Conservation (phyloP, 2,113 vertebrate species). For the Cynocephalus volans region DNA sequence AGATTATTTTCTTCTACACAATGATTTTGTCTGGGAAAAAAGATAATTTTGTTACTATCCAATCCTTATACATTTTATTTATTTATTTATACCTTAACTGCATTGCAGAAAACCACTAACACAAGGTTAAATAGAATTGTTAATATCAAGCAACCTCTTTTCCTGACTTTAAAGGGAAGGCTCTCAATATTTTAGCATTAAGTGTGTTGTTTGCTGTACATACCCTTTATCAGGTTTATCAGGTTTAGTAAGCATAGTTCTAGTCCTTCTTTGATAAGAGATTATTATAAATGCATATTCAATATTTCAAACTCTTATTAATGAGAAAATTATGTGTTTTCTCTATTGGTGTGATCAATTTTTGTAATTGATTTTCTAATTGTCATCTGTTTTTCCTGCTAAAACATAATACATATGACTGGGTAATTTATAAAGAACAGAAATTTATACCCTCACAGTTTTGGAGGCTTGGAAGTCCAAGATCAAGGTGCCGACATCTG, state of each 20-base stretch:
- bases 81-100: not conserved
- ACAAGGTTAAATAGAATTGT: slow-evolving; percentile 1
- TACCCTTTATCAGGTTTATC: slow-evolving; percentile 6
- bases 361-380: slow-evolving; percentile 54
- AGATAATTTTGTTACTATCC: not conserved
- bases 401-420: too few species aligned
- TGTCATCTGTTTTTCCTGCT: too few species aligned
- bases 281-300: slow-evolving; percentile 10
- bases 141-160: slow-evolving; percentile 1
- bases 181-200: not conserved
- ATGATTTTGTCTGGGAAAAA: not conserved
- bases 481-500: too few species aligned
- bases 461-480: too few species aligned
- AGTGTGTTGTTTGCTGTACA: not conserved
- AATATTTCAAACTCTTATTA: slow-evolving; percentile 41
- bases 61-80: not conserved
- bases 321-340: slow-evolving; percentile 17
- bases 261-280: slow-evolving; percentile 41
- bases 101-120: not conserved
- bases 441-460: too few species aligned
- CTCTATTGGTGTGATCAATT: slow-evolving; percentile 43
- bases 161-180: slow-evolving; percentile 33
- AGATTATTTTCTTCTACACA: slow-evolving; percentile 50
- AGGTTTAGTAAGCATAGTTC: slow-evolving; percentile 11
- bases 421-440: too few species aligned